Evolutionary conservation across 1,140 invertebrate species (phyloP), one percentile per base, ranked within the genome.

Genomic region (Monochamus saltuarius): DNA sequence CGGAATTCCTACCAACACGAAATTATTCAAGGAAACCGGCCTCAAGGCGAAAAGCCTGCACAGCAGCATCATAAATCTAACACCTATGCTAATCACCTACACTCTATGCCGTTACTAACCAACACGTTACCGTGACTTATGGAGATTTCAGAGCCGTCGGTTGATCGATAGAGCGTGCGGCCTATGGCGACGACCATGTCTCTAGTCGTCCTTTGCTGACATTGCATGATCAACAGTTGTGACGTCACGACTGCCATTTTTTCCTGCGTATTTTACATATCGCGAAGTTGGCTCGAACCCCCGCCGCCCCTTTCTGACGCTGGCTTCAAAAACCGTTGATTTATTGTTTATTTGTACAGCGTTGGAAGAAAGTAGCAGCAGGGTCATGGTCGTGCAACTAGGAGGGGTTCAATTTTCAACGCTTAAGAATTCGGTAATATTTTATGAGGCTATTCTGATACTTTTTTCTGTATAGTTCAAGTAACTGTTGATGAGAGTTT

Each of bases 31-130:
- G 19, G 65, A 53, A 19, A 71, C 42, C 9, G 69, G 62, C 22
- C 67, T 64, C 13, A 74, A 40, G 17, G 71, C 65, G 47, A 71
- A 67, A 35, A 74, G 61, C 29, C 69, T 64, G 58, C 69, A 74
- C 40, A 74, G 62, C 45, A 74, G 55, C 72, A 74, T 74, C 56
- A 50, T 64, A 56, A 22, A 34, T 10, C 22, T 10, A 34, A 8
- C 36, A 42, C 22, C 22, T 29, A 29, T 29, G n/a, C 46, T n/a
- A 49, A 49, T 49, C 46, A 29, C 22, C 22, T 29, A 29, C 22
- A 29, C 22, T 29, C 22, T 29, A 6, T 29, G 22, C 22, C 22
- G 22, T 29, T 29, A 29, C 22, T 29, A 29, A 6, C 22, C 22
- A 6, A 29, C 22, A 29, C 22, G 22, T 29, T 29, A 29, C 22